phyloP scores from a whole-genome alignment of 2,888 invertebrate genomes.

The Cheilosia scutellata region DNA sequence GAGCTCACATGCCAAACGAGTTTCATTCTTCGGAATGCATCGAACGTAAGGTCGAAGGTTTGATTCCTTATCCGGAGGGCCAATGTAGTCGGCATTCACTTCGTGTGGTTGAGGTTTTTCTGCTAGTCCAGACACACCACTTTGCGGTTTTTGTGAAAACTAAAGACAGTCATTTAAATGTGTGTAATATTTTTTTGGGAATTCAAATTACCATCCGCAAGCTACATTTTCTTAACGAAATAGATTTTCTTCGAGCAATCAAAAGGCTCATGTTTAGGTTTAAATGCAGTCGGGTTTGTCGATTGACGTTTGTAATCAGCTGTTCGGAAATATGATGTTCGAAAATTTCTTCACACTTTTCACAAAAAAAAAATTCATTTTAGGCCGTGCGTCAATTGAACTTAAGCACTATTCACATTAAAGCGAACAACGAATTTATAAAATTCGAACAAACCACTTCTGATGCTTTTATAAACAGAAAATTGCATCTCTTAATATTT shows the following conservation, averaged over 20 bases:
- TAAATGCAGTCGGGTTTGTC: not conserved
- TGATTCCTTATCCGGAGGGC: conserved; percentile 91
- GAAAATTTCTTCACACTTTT: conserved; percentile 16
- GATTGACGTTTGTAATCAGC: conserved; percentile 25
- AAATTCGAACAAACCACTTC: too few relatives aligned
- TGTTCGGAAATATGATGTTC: conserved; percentile 17
- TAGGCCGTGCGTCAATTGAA: too few relatives aligned
- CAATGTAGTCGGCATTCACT: conserved; percentile 81
- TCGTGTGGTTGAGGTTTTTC: conserved; percentile 80
- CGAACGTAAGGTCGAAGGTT: conserved; percentile 91
- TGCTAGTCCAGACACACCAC: conserved; percentile 72
- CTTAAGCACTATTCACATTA: too few relatives aligned
- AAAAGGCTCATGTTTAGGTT: conserved; percentile 4
- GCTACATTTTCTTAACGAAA: not conserved
- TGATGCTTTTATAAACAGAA: too few relatives aligned
- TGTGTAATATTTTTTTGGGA: not conserved
- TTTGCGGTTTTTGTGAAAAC: conserved; percentile 49
- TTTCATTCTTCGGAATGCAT: conserved; percentile 88
- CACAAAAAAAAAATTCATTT: not conserved
- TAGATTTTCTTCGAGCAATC: not conserved
- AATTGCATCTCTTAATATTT: too few relatives aligned
- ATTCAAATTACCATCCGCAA: conserved; percentile 34
- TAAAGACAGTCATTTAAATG: not conserved
- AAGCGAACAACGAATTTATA: too few relatives aligned
- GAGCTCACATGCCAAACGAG: conserved; percentile 87